These are phyloP conservation scores for Embiotoca jacksoni DNA, from an alignment of 2,113 vertebrate species.

Conservation along the genomic window DNA sequence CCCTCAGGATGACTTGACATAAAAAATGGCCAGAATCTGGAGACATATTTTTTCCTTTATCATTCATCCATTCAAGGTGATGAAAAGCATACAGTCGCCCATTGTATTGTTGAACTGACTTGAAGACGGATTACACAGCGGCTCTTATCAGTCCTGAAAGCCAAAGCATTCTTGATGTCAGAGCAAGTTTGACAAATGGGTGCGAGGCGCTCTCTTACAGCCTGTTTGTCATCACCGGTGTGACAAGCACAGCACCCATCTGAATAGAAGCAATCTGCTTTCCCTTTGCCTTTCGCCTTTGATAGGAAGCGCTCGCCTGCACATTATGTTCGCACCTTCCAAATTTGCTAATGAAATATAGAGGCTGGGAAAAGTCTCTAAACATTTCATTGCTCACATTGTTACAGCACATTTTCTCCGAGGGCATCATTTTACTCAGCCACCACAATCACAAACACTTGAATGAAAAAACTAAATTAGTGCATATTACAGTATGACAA, in stretches of 20 bases:
- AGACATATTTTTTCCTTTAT: slow-evolving; percentile 18
- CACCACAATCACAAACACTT: slow-evolving; percentile 30
- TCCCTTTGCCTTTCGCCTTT: background rate
- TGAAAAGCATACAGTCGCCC: slow-evolving; percentile 65
- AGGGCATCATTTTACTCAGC: background rate
- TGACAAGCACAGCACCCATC: slow-evolving; percentile 56
- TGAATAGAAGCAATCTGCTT: slow-evolving; percentile 55
- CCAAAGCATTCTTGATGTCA: slow-evolving; percentile 68
- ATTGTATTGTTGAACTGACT: slow-evolving; percentile 57
- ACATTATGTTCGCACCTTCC: slow-evolving; percentile 7
- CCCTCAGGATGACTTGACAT: background rate
- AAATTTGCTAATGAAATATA: slow-evolving; percentile 7
- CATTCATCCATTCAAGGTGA: slow-evolving; percentile 55
- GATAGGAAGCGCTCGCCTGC: background rate
- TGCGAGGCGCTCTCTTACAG: slow-evolving; percentile 48
- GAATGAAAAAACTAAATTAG: background rate
- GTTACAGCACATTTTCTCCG: slow-evolving; percentile 1
- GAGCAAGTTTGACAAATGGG: slow-evolving; percentile 72
- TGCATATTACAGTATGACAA: slow-evolving; percentile 14
- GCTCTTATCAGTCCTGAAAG: slow-evolving; percentile 71
- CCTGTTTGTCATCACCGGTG: slow-evolving; percentile 70
- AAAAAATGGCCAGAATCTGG: slow-evolving; percentile 8
- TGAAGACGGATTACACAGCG: slow-evolving; percentile 63
- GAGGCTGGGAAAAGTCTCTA: slow-evolving; percentile 21
- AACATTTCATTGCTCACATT: slow-evolving; percentile 12